Base-by-base conservation (phyloP, 92 coral and sea anemone genomes). In the Paragorgia papillata region DNA sequence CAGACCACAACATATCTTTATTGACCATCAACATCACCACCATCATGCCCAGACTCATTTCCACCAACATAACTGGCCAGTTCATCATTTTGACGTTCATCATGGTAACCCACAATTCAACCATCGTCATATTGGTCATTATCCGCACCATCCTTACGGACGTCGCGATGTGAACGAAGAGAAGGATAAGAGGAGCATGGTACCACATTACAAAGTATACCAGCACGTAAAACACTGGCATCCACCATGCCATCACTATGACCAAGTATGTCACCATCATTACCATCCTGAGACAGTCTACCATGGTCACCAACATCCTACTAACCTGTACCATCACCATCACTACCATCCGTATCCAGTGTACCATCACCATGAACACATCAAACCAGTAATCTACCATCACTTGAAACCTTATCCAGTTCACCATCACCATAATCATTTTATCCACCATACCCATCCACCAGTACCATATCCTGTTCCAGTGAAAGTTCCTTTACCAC, bases 151-250 rank as follows among this genome's bases (percentile, higher is more conserved):
- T 29, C 50, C 25, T 13, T 43, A 32, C 41, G 33, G 50, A 14
- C 78, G 78, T 39, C 40, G 64, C 1, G 33, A 51, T 49, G n/a
- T 30, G 9, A 17, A 22, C 10, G 62, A 56, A 3, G 28, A 51
- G 30, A 25, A n/a, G 26, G 51, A 31, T 4, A n/a, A 53, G 32
- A 53, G 18, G 33, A 34, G 28, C 15, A 71, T 31, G 24, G 78
- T 71, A 12, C 78, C 78, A 3, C 78, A 71, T 37, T 71, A 71
- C 51, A 32, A 24, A 80, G 87, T 91, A 55, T 92, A 95, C 76
- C 90, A 91, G 84, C 84, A 75, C 28, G 88, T 76, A 39, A 66
- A 92, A 44, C 92, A 90, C 74, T 92, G 92, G 89, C 86, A 94
- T 69, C 78, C 78, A 54, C 78, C 78, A 71, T 71, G 78, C 50